phyloP scores from a whole-genome alignment of 2,113 vertebrate species.

The Ancistrus triradiatus region DNA sequence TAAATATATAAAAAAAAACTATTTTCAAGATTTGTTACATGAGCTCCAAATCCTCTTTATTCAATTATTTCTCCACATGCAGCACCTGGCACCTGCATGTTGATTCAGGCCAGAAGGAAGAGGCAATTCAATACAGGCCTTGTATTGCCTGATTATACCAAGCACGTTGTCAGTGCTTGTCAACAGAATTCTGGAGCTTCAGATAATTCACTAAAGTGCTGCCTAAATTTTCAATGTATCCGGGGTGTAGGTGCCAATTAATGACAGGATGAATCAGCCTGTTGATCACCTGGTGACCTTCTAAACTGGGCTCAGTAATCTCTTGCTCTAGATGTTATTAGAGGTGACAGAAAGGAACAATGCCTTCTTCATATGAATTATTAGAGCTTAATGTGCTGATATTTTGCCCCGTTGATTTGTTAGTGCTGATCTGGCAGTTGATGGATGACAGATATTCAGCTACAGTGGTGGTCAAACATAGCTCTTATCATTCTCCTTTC shows the following conservation, averaged over 20 bases:
- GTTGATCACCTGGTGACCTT: neutral
- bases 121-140: constrained; percentile 6
- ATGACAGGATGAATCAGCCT: constrained; percentile 1
- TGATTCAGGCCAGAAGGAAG: constrained; percentile 31
- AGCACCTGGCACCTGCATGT: constrained; percentile 37
- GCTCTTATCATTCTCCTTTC: constrained; percentile 15
- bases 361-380: too few species aligned
- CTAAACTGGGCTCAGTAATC: too few species aligned
- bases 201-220: neutral
- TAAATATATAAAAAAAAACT: too few species aligned
- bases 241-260: constrained; percentile 10
- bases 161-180: constrained; percentile 28
- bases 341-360: too few species aligned
- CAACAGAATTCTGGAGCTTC: constrained; percentile 8
- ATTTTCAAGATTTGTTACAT: too few species aligned
- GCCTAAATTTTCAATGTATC: constrained; percentile 4
- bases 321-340: too few species aligned
- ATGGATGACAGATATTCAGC: neutral
- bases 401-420: too few species aligned
- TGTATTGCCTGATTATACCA: constrained; percentile 23
- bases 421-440: neutral
- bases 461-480: neutral
- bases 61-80: constrained; percentile 19
- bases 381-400: too few species aligned
- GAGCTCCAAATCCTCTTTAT: constrained; percentile 5